Evolutionary conservation across 2,888 invertebrate genomes (phyloP), one percentile per base, ranked within the genome.

Genomic region (Automeris io): DNA sequence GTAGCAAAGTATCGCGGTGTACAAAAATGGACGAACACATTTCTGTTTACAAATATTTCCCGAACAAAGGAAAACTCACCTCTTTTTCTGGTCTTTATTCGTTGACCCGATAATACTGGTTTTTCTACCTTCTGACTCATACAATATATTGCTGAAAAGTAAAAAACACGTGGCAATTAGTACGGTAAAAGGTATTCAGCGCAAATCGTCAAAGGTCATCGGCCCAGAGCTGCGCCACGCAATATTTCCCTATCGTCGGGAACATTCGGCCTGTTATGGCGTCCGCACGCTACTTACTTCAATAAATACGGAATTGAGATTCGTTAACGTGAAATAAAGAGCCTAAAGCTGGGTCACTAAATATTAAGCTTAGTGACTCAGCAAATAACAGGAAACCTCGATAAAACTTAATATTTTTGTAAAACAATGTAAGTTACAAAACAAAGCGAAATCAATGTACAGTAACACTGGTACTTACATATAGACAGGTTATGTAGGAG

Each of bases 81-180:
- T 97, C 98, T 97, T 95, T 98, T 98, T 94, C 98, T 95, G 95
- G 98, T 97, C 96, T 98, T 98, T 92, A 98, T 97, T 92, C 98
- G 97, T 92, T 97, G 97, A 95, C 98, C 98, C 93, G 97, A 97
- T 93, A 98, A 91, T 93, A 97, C 95, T 93, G 98, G 98, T 95
- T 97, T 97, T 96, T 98, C 97, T 92, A 93, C 95, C 95, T 98
- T 98, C 92, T 97, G 97, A 98, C 96, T 98, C 98, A 98, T 98
- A 97, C 96, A 97, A 97, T 91, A 91, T 91, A 91, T 92, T 91
- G 92, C 93, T 93, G 89, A 55, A 91, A 90, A 57, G 29, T 62
- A 61, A 77, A 78, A 78, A 73, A 80, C 82, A 83, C 85, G 83
- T 85, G 85, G 85, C 82, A 80, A 72, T 81, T 77, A 81, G 37